Evolutionary conservation across 2,113 vertebrate species (phyloP), one percentile per base, ranked within the genome.

Genomic region (Sylvilagus bachmani): DNA sequence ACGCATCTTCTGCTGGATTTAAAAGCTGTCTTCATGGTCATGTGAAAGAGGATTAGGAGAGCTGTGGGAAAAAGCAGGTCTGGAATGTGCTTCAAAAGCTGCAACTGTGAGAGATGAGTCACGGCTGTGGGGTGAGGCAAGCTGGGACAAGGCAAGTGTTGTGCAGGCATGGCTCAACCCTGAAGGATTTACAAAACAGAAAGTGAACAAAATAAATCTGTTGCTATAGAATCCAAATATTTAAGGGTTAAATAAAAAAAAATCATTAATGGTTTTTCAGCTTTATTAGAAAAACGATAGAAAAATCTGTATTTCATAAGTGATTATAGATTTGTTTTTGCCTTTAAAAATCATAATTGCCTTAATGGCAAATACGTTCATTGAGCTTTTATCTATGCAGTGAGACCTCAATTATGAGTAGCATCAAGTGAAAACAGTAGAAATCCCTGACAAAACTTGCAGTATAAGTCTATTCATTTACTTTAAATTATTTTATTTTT

Each of bases 1-100:
- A 80, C 71, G 38, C 61, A 83, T 94, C 83, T 64, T 89, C 79
- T 89, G 55, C 61, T 91, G 75, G 51, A 44, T 88, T 49, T 86
- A 58, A 89, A 80, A 67, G 27, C 61, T 62, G 36, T 53, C 83
- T 84, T 91, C 55, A 19, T 55, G 33, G 58, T 88, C 89, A 17
- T 10, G 22, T 81, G 95, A 77, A 66, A 49, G 53, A 58, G 88
- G 81, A 70, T 90, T 93, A 95, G 51, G 62, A 73, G 58, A 49
- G 64, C 33, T 44, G 22, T n/a, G 81, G 77, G 62, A 6, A 62
- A 80, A 83, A 67, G 53, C 74, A 71, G n/a, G 80, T 25, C 64
- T 90, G 88, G 80, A 78, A 88, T 74, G 53, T 13, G 51, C 4
- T 75, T 89, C 71, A 55, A 36, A 93, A 64, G 12, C 71, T 21